Evolutionary conservation across 2,888 invertebrate genomes (phyloP).

Genomic region (Parthenolecanium corni): DNA sequence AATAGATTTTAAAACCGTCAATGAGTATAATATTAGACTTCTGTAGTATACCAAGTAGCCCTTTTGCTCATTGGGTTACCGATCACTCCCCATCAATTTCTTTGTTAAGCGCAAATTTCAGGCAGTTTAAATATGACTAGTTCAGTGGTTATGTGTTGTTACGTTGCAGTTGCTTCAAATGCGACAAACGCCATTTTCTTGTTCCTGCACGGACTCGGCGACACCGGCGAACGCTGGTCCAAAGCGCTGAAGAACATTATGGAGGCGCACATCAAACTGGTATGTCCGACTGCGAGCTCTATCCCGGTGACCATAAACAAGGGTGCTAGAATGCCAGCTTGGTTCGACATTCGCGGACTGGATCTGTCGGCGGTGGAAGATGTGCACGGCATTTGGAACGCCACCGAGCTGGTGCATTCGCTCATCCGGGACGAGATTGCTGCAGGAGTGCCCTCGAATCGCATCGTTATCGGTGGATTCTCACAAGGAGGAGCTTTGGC

Average conservation of each 20-base stretch:
- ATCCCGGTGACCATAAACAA: slow-evolving; percentile 86
- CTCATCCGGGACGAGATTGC: slow-evolving; percentile 48
- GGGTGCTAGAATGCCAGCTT: slow-evolving; percentile 87
- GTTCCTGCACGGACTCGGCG: slow-evolving; percentile 90
- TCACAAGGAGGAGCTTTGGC: slow-evolving; percentile 96
- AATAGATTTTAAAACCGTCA: too few species aligned
- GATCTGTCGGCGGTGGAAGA: slow-evolving; percentile 80
- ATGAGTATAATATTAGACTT: too few species aligned
- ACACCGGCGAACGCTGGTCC: slow-evolving; percentile 96
- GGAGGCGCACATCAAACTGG: slow-evolving; percentile 75
- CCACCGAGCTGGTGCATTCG: slow-evolving; percentile 60
- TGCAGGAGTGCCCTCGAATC: slow-evolving; percentile 42
- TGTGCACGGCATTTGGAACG: slow-evolving; percentile 72
- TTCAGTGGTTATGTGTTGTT: not conserved
- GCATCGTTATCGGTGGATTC: slow-evolving; percentile 86
- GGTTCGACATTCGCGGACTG: slow-evolving; percentile 79
- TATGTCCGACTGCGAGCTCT: slow-evolving; percentile 83
- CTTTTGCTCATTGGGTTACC: too few species aligned
- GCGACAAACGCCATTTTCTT: slow-evolving; percentile 49
- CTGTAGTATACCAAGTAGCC: too few species aligned
- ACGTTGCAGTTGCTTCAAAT: not conserved
- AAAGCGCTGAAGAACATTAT: slow-evolving; percentile 69
- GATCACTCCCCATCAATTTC: too few species aligned
- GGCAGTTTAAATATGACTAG: not conserved
- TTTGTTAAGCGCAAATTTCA: too few species aligned